Evolutionary conservation across 1,140 invertebrate genomes (phyloP).

Genomic region (Trinorchestia longiramus): DNA sequence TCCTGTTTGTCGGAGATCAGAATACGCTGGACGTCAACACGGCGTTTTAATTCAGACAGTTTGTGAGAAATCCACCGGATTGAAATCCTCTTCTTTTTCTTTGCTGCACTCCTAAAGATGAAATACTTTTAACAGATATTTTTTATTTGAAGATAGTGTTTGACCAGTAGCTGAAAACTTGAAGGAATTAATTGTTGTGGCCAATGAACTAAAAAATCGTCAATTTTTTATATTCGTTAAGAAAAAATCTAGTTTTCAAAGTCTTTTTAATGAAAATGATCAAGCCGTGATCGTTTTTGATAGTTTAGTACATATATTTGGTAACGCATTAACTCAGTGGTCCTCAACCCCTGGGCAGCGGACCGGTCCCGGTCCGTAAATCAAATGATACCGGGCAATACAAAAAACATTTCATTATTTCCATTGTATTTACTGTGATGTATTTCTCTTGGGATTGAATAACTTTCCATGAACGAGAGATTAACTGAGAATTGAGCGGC

Average conservation of each 20-base stretch:
- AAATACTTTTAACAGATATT: not conserved
- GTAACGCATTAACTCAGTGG: no score
- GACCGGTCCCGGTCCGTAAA: no score
- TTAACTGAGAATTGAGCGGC: no score
- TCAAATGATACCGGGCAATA: no score
- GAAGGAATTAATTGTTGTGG: not conserved
- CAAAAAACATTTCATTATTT: no score
- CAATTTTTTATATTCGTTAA: not conserved
- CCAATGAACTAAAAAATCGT: not conserved
- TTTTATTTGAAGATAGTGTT: not conserved
- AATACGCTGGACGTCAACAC: not conserved
- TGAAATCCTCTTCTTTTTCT: not conserved
- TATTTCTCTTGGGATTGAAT: no score
- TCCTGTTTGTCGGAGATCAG: constrained; percentile 22
- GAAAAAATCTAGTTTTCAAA: not conserved
- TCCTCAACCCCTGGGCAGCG: no score
- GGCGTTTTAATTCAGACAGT: not conserved
- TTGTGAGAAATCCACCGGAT: not conserved
- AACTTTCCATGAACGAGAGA: no score
- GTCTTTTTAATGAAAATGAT: no score
- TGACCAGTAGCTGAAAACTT: not conserved
- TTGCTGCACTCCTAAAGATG: not conserved
- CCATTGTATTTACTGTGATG: no score
- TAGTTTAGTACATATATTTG: no score
- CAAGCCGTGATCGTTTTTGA: no score